Conservation (phyloP, 92 coral and sea anemone species). For the Porites lobata region DNA sequence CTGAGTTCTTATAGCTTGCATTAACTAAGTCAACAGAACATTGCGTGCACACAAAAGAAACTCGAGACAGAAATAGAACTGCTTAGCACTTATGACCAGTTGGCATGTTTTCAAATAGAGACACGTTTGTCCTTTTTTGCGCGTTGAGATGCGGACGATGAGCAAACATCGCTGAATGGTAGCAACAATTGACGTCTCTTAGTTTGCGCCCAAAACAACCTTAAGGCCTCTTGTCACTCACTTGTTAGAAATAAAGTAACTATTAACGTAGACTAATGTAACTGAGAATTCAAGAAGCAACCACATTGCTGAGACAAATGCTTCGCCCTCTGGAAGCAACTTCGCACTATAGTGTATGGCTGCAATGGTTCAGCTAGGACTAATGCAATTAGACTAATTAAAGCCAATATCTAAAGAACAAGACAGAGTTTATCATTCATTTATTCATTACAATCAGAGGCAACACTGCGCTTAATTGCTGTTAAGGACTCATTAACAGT, state of each 20-base stretch:
- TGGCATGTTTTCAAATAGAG: slow-evolving; percentile 24
- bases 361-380: neutral
- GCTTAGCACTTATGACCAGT: slow-evolving; percentile 38
- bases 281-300: neutral
- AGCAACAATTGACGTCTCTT: slow-evolving; percentile 22
- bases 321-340: neutral
- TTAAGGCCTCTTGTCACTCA: neutral
- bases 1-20: slow-evolving; percentile 37
- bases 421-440: slow-evolving; percentile 12
- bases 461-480: neutral
- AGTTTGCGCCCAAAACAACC: slow-evolving; percentile 14
- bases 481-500: slow-evolving; percentile 8
- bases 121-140: slow-evolving; percentile 6
- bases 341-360: neutral
- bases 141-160: neutral
- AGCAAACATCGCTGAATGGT: neutral
- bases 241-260: neutral
- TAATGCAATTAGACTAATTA: slow-evolving; percentile 17
- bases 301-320: neutral
- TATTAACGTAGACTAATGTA: neutral
- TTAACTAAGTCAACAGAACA: slow-evolving; percentile 44
- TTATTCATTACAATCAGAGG: slow-evolving; percentile 16
- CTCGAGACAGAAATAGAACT: slow-evolving; percentile 35
- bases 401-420: neutral
- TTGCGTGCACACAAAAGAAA: slow-evolving; percentile 30